Evolutionary conservation across 2,888 invertebrate species (phyloP), one percentile per base, ranked within the genome.

Genomic region (Xanthia icteritia): DNA sequence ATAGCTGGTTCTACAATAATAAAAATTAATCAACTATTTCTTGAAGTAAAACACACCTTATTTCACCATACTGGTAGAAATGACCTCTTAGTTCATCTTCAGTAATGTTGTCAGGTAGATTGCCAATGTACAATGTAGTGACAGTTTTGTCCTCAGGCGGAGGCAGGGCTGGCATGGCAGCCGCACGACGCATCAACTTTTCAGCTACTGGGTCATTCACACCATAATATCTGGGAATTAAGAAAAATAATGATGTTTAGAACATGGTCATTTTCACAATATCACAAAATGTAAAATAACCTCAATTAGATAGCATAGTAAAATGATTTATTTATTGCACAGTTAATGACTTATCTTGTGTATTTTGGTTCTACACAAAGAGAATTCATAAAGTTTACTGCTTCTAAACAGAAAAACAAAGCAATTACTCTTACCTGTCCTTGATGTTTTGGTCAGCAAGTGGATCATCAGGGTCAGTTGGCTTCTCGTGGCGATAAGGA

Each of bases 41-140:
- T 36, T 17, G 4, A 31, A 54, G 9, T 54, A n/a, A 23, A 64
- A 63, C 79, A 79, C 76, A 97, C 88, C 99, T 97, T 80, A 99
- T 99, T 95, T 99, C 99, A 27, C 99, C 99, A 95, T 98, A 99
- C 93, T 99, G 99, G 95, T 99, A 99, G 95, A 99, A 99, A 91
- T 99, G 98, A 92, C 99, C 99, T 84, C 99, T 98, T 85, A 99
- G 97, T 90, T 99, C 99, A 82, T 98, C 98, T 90, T 99, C 99
- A 0, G 98, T 98, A 54, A 99, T 97, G 82, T 97, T 97, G 76
- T 99, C 99, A 0, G 99, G 99, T 36, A 99, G 95, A 92, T 99
- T 99, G 27, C 99, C 99, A n/a, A 99, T 98, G 92, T 99, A 99
- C 11, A 99, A 95, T 0, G 99, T 99, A 0, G 99, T 99, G 64